These are phyloP conservation scores for Siderastrea siderea DNA, from an alignment of 92 coral and sea anemone species.

Conservation along the genomic window DNA sequence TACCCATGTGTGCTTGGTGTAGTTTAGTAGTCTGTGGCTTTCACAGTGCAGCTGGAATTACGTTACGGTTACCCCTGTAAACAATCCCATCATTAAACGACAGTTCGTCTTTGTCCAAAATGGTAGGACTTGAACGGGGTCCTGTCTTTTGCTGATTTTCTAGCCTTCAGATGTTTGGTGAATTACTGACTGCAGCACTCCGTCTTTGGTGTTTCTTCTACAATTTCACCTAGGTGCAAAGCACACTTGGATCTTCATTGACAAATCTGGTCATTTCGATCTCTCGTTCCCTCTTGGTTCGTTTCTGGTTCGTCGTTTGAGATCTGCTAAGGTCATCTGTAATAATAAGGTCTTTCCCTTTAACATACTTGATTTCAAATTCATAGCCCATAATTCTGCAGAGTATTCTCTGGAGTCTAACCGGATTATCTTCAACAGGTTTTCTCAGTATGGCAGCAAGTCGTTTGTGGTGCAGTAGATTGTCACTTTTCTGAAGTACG, in stretches of 20 bases:
- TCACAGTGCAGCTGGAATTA: conserved; percentile 49
- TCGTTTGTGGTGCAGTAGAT: too few relatives aligned
- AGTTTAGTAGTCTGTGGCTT: conserved; percentile 35
- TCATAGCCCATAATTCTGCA: conserved; percentile 29
- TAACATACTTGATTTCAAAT: conserved; percentile 6
- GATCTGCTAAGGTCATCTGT: conserved; percentile 41
- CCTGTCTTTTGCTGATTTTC: conserved; percentile 4
- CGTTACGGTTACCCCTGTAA: conserved; percentile 25
- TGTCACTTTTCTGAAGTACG: too few relatives aligned
- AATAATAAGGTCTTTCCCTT: conserved; percentile 27
- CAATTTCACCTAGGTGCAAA: conserved; percentile 17
- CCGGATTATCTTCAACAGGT: too few relatives aligned
- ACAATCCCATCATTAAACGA: conserved; percentile 7
- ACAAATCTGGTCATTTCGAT: conserved; percentile 32
- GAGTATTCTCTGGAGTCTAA: too few relatives aligned
- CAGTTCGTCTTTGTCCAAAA: conserved; percentile 12
- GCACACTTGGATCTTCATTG: conserved; percentile 30
- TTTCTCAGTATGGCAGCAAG: too few relatives aligned
- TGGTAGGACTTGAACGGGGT: conserved; percentile 19
- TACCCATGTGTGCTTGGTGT: conserved; percentile 49
- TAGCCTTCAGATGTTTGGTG: conserved; percentile 6
- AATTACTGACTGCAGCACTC: background rate
- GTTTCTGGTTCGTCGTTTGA: conserved; percentile 12
- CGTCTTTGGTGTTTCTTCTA: conserved; percentile 9
- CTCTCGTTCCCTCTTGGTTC: conserved; percentile 38